Evolutionary conservation across 2,113 vertebrate genomes (phyloP).

Genomic region (Hylia prasina): DNA sequence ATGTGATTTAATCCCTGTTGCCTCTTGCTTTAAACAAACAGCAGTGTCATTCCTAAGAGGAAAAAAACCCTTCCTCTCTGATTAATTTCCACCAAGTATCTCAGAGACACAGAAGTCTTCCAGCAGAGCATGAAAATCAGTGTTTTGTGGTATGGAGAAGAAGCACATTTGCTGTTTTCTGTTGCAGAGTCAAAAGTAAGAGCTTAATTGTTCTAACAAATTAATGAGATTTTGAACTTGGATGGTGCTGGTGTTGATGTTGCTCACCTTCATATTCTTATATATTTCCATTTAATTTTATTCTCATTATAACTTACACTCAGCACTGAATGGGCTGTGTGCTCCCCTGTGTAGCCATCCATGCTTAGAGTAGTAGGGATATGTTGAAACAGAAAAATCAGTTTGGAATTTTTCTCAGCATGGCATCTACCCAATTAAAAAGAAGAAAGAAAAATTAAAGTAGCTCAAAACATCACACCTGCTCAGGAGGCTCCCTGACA

Average conservation of each 20-base stretch:
- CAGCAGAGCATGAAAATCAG: not conserved
- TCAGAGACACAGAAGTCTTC: not conserved
- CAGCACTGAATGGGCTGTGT: not conserved
- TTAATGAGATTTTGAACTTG: not conserved
- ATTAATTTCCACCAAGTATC: conserved; percentile 30
- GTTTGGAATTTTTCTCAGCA: not conserved
- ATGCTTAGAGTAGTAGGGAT: not conserved
- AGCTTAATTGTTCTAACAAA: not conserved
- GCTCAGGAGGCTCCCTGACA: not conserved
- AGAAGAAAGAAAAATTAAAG: not conserved
- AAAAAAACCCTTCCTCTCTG: conserved; percentile 11
- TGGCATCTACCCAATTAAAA: not conserved
- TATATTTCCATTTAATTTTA: not conserved
- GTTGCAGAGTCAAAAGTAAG: not conserved
- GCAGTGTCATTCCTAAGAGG: not conserved
- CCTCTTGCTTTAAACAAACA: conserved; percentile 63
- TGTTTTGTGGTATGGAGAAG: not conserved
- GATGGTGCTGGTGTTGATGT: not conserved
- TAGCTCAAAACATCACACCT: not conserved
- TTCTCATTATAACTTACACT: not conserved
- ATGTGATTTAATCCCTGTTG: conserved; percentile 29
- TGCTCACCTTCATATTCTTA: not conserved
- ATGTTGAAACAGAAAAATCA: not conserved
- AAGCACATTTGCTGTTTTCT: not conserved
- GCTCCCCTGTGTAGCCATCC: not conserved